phyloP scores from a whole-genome alignment of 2,888 invertebrate species.

The Eurytoma californica region DNA sequence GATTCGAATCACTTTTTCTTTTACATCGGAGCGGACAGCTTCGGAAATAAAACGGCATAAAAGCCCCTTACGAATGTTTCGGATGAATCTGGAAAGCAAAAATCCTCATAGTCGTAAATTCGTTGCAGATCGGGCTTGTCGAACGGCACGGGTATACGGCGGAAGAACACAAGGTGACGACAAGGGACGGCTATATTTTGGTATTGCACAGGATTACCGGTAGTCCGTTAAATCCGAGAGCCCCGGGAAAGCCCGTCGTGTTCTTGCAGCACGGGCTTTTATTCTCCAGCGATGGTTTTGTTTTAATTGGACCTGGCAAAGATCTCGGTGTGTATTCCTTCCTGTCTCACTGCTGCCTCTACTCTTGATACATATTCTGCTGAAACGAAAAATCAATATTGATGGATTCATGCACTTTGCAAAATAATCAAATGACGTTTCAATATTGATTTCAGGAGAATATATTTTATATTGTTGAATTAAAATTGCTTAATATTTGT shows the following conservation, averaged over 20 bases:
- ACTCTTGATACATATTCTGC: not conserved
- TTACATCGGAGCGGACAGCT: not conserved
- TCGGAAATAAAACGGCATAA: not conserved
- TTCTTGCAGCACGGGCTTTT: slow-evolving; percentile 66
- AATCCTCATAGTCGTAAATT: slow-evolving; percentile 17
- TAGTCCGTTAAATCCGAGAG: slow-evolving; percentile 60
- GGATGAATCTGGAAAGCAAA: not conserved
- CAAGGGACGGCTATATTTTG: slow-evolving; percentile 67
- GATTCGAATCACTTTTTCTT: no score
- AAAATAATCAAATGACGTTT: not conserved
- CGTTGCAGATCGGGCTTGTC: slow-evolving; percentile 56
- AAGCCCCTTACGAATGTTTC: not conserved
- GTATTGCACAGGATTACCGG: slow-evolving; percentile 66
- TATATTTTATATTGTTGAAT: not conserved
- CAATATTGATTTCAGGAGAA: not conserved
- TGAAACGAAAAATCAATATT: not conserved
- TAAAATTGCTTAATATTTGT: no score
- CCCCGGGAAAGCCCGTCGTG: slow-evolving; percentile 62
- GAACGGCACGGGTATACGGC: slow-evolving; percentile 63
- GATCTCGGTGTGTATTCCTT: slow-evolving; percentile 63
- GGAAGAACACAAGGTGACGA: slow-evolving; percentile 67
- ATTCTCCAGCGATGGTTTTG: slow-evolving; percentile 68
- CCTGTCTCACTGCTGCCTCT: not conserved
- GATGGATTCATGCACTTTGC: not conserved
- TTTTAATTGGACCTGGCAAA: slow-evolving; percentile 66